phyloP scores from a whole-genome alignment of 2,797 vertebrate species.

The Xenops minutus region DNA sequence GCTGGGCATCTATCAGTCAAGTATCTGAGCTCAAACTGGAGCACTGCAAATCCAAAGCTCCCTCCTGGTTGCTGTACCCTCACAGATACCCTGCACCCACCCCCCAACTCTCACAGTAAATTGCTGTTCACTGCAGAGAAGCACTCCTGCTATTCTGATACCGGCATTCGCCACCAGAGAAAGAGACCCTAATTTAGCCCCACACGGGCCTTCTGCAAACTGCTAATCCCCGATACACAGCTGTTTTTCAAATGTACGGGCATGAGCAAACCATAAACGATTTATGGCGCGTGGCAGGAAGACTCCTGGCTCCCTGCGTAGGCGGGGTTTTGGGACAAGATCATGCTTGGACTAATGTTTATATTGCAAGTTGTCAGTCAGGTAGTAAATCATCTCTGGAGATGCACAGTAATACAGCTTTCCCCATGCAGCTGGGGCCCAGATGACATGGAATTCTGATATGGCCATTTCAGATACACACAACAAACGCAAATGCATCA shows the following conservation, averaged over 20 bases:
- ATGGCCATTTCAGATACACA: not conserved
- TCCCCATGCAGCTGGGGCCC: constrained; percentile 1
- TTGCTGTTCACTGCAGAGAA: constrained; percentile 1
- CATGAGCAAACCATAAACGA: constrained; percentile 75
- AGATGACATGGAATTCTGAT: not conserved
- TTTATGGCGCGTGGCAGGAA: constrained; percentile 80
- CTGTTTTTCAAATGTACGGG: constrained; percentile 60
- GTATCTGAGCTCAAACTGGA: not conserved
- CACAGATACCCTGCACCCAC: not conserved
- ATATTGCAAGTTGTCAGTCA: constrained; percentile 56
- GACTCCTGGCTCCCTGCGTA: constrained; percentile 65
- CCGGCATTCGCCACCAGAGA: constrained; percentile 1
- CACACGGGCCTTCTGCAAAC: constrained; percentile 64
- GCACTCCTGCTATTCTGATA: constrained; percentile 7
- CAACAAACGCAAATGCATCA: not conserved
- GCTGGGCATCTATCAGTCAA: not conserved
- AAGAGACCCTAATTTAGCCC: constrained; percentile 63
- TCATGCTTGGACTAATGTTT: constrained; percentile 75
- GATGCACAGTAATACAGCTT: not conserved
- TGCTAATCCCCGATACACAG: constrained; percentile 70
- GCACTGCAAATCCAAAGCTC: not conserved
- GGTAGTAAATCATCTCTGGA: constrained; percentile 51
- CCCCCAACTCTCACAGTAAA: not conserved
- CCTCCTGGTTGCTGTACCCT: not conserved
- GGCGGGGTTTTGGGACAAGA: constrained; percentile 72